Evolutionary conservation across 2,888 invertebrate species (phyloP).

Genomic region (Apamea anceps): DNA sequence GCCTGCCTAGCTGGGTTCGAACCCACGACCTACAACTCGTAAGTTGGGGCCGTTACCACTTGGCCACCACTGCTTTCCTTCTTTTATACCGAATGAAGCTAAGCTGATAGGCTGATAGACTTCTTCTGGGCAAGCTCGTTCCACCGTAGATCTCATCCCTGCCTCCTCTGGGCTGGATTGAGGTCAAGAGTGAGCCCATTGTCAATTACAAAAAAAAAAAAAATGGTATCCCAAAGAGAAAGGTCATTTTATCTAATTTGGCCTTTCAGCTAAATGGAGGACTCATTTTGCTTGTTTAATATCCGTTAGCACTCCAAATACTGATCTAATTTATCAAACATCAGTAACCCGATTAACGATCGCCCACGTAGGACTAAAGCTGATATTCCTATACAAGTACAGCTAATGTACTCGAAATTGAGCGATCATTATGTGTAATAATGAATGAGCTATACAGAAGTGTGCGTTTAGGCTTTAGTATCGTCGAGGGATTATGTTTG

Average conservation of each 20-base stretch:
- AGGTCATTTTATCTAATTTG: background rate
- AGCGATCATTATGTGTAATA: slow-evolving; percentile 41
- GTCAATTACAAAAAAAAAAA: no score
- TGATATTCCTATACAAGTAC: slow-evolving; percentile 22
- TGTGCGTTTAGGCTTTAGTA: slow-evolving; percentile 39
- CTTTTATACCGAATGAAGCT: background rate
- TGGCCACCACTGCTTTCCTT: background rate
- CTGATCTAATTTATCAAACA: slow-evolving; percentile 29
- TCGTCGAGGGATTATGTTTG: slow-evolving; percentile 43
- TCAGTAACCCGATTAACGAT: slow-evolving; percentile 11
- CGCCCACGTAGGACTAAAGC: slow-evolving; percentile 17
- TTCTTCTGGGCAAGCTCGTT: no score
- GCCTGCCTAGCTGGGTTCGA: no score
- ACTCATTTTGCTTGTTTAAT: background rate
- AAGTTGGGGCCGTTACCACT: no score
- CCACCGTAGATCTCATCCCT: no score
- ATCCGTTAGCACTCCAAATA: slow-evolving; percentile 1
- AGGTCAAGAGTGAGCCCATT: no score
- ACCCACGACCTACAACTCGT: no score
- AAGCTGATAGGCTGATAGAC: no score
- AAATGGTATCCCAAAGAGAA: background rate
- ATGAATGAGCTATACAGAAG: slow-evolving; percentile 33
- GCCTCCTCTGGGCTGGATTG: no score
- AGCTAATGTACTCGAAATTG: slow-evolving; percentile 37
- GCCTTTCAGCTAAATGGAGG: background rate